Conservation (phyloP, 1,140 invertebrate species). For the Cyclargus thomasi region DNA sequence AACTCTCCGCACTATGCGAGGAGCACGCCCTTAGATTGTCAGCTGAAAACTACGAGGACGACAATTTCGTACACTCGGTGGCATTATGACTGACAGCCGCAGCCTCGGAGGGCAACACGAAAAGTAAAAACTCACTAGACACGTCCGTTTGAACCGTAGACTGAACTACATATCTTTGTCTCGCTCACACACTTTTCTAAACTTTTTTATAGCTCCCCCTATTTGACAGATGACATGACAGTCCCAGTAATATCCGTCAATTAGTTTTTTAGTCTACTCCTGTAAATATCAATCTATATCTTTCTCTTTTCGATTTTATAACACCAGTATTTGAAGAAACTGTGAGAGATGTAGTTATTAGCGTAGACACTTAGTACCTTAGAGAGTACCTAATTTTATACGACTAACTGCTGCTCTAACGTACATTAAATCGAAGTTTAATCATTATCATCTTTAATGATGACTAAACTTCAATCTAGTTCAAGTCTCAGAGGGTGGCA, state of each 20-base stretch:
- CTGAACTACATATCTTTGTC: neutral
- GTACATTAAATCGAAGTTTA: no score
- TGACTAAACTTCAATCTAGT: no score
- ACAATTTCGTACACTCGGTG: conserved; percentile 47
- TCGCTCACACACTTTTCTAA: neutral
- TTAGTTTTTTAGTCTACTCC: neutral
- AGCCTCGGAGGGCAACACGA: conserved; percentile 38
- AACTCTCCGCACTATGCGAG: conserved; percentile 92
- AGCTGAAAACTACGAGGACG: conserved; percentile 48
- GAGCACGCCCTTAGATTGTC: conserved; percentile 84
- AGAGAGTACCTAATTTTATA: conserved; percentile 49
- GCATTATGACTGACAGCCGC: conserved; percentile 62
- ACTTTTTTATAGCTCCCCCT: neutral
- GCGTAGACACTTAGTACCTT: conserved; percentile 38
- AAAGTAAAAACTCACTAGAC: conserved; percentile 25
- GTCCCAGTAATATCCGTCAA: neutral
- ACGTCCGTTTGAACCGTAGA: conserved; percentile 11
- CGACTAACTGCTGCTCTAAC: conserved; percentile 24
- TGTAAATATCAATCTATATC: conserved; percentile 23
- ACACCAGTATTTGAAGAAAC: conserved; percentile 12
- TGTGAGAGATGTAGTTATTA: conserved; percentile 20
- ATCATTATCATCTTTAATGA: no score
- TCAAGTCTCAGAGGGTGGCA: no score
- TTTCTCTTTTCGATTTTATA: conserved; percentile 15
- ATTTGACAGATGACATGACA: neutral